Evolutionary conservation across 1,140 invertebrate genomes (phyloP), one percentile per base, ranked within the genome.

Genomic region (Arctopsyche grandis): DNA sequence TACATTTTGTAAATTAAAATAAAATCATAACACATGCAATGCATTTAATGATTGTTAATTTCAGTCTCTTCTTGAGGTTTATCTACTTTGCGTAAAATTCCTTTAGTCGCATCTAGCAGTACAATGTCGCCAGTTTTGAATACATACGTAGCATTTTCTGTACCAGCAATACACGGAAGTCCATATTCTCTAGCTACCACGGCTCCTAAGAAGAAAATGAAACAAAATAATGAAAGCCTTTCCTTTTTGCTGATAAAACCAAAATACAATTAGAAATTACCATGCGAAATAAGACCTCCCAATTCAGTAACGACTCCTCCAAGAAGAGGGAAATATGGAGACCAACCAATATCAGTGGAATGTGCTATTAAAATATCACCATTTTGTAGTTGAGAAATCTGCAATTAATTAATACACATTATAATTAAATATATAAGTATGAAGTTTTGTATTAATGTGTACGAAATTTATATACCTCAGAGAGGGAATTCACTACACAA

Each of bases 111-210:
- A 1, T 85, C 85, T 7, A 91, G 81, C 10, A 86, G 82, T 0
- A 91, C 86, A 14, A 82, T 84, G 81, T 91, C 90, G 86, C 95
- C 95, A 38, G 93, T 93, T 82, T 89, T 87, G 80, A 96, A 94
- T 3, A 89, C 81, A 79, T 89, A 85, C 0, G 94, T 95, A 0
- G 93, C 94, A 78, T 89, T 86, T 58, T 89, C 85, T 0, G 92
- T 93, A 12, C 93, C 94, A 12, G 96, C 93, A 38, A 97, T 89
- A 84, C 95, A 96, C 0, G 95, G 95, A 22, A 97, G 84, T 0
- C 95, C 94, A 85, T 95, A 96, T 87, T 97, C 95, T 81, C 95
- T 88, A 0, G 95, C 95, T n/a, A 97, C 94, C 0, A 96, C 95
- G 71, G 95, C 95, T 66, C 95, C 93, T 94, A 83, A 22, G 85